Evolutionary conservation across 2,797 vertebrate genomes (phyloP).

Genomic region (Labeo calbasu): DNA sequence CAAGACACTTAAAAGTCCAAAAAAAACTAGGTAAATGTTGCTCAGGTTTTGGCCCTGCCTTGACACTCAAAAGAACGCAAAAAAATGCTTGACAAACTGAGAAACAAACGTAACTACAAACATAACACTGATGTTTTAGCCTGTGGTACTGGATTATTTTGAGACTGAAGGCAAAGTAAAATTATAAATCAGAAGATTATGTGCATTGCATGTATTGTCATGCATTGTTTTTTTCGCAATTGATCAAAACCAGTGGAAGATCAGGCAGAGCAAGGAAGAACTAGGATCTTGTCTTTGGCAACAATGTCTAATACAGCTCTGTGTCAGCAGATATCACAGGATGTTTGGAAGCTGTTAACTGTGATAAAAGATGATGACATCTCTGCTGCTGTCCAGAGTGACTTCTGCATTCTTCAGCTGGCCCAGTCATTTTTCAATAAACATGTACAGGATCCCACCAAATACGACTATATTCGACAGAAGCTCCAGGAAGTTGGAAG

Average conservation of each 20-base stretch:
- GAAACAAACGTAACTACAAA: too few relatives aligned
- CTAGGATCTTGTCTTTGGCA: slow-evolving; percentile 2
- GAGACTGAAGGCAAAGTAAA: too few relatives aligned
- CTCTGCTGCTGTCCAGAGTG: slow-evolving; percentile 11
- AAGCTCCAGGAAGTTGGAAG: slow-evolving; percentile 55
- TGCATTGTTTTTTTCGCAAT: not conserved
- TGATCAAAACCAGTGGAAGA: not conserved
- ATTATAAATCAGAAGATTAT: too few relatives aligned
- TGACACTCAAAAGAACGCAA: too few relatives aligned
- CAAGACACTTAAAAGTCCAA: too few relatives aligned
- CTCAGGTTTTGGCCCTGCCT: too few relatives aligned
- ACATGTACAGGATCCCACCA: slow-evolving; percentile 57
- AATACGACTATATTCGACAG: slow-evolving; percentile 58
- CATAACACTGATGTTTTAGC: too few relatives aligned
- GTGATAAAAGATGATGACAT: slow-evolving; percentile 13
- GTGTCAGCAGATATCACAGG: not conserved
- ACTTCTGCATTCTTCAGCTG: slow-evolving; percentile 42
- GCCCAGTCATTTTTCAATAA: slow-evolving; percentile 59
- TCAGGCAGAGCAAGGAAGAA: slow-evolving; percentile 1
- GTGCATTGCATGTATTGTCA: not conserved
- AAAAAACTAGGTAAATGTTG: too few relatives aligned
- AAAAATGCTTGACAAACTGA: too few relatives aligned
- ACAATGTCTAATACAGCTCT: not conserved
- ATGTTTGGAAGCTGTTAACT: not conserved
- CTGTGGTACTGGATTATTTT: too few relatives aligned